Evolutionary conservation across 2,888 invertebrate genomes (phyloP), one percentile per base, ranked within the genome.

Genomic region (Temnothorax unifasciatus): DNA sequence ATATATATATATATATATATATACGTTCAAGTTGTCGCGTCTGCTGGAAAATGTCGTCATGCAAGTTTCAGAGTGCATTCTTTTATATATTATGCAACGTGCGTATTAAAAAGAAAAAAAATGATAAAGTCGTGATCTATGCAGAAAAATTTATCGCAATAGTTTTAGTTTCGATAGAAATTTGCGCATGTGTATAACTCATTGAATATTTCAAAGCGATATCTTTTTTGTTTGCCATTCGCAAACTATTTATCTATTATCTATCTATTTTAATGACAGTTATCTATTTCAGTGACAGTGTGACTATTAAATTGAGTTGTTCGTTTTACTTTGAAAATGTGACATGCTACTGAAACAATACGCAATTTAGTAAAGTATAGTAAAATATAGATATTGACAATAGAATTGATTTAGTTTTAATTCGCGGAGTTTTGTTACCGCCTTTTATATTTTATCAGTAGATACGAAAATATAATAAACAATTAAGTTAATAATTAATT

Each of bases 371-470:
- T 52, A 6, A 50, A 50, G 11, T 18, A 34, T 6, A 34, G 4
- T 21, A 34, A 34, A 34, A 6, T 34, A 34, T 34, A 34, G 29
- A 52, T 21, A 21, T 54, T 5, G 0, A 47, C 13, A 71, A 54
- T 38, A 54, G 8, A 73, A 41, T 57, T 11, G 2, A 57, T 57
- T 57, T 25, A 29, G 6, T 71, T 57, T 74, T 59, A 74, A 29
- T 44, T 74, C 50, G n/a, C 9, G 15, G 21, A 66, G 2, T 25
- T 59, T 75, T 29, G 8, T 2, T 6, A n/a, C 13, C 21, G 41
- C 8, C 18, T 41, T 41, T 41, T 41, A 8, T 41, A 8, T n/a
- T 21, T 38, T 11, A 25, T 38, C 9, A 74, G 1, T 15, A 29
- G 13, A 74, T 61, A 61, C 2, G n/a, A 54, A 73, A 44, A 47